phyloP scores from a whole-genome alignment of 2,797 vertebrate species.

The Botia almorhae region DNA sequence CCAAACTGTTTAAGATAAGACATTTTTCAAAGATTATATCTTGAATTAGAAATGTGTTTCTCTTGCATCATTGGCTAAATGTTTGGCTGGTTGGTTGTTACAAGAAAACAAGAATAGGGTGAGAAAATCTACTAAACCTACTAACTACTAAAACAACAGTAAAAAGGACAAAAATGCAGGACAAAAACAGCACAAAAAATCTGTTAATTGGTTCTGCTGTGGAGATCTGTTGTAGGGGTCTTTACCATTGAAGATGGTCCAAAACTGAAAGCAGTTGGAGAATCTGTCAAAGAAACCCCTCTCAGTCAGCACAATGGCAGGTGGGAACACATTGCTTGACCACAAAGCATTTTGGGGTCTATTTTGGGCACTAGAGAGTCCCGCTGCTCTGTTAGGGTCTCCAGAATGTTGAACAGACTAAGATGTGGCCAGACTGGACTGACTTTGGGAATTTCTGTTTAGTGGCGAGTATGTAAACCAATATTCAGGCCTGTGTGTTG shows the following conservation, averaged over 20 bases:
- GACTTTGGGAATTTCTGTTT: slow-evolving; percentile 49
- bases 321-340: slow-evolving; percentile 55
- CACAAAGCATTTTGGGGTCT: slow-evolving; percentile 59
- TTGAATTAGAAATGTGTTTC: no score
- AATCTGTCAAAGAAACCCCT: slow-evolving; percentile 57
- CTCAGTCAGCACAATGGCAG: slow-evolving; percentile 63
- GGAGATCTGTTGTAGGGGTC: no score
- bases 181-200: no score
- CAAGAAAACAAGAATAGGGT: no score
- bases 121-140: no score
- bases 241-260: background rate
- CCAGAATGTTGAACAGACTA: slow-evolving; percentile 45
- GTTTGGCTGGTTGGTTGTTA: no score
- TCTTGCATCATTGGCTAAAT: no score
- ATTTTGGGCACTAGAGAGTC: slow-evolving; percentile 57
- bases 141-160: no score
- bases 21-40: no score
- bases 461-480: slow-evolving; percentile 42
- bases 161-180: no score
- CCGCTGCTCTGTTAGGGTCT: slow-evolving; percentile 51
- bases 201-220: no score
- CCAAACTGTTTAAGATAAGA: background rate
- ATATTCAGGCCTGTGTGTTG: slow-evolving; percentile 33
- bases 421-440: slow-evolving; percentile 30
- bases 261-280: slow-evolving; percentile 29